phyloP scores from a whole-genome alignment of 2,113 vertebrate genomes.

The Dasyornis broadbenti region DNA sequence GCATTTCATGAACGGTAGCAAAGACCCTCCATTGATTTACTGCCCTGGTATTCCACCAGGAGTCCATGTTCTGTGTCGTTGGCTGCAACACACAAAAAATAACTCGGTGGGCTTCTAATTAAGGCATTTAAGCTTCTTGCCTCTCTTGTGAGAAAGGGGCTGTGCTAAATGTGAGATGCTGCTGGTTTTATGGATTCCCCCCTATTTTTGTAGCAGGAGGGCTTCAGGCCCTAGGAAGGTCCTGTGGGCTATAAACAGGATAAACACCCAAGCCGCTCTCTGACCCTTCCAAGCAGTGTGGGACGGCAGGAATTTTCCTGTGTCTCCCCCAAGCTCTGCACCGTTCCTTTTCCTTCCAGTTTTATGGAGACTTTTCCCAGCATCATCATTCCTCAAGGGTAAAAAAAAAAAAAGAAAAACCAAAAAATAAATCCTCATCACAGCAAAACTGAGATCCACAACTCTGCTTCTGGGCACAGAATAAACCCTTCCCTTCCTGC shows the following conservation, averaged over 20 bases:
- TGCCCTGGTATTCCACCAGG: conserved; percentile 55
- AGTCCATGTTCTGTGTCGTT: conserved; percentile 50
- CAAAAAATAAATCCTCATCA: too few relatives aligned
- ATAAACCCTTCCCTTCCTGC: not conserved
- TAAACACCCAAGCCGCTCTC: not conserved
- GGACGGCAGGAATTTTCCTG: not conserved
- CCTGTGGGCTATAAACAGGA: not conserved
- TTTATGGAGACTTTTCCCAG: not conserved
- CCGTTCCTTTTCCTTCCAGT: not conserved
- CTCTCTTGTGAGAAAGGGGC: not conserved
- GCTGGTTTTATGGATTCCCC: conserved; percentile 41
- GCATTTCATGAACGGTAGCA: conserved; percentile 61
- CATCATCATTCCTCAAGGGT: not conserved
- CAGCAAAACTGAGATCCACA: not conserved
- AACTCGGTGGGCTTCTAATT: conserved; percentile 33
- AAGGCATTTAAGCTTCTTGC: conserved; percentile 29
- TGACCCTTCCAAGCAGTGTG: not conserved
- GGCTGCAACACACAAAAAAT: conserved; percentile 41
- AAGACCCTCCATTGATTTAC: conserved; percentile 62
- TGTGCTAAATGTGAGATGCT: conserved; percentile 11
- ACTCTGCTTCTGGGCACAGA: not conserved
- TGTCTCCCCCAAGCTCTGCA: not conserved
- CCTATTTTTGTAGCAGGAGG: conserved; percentile 47
- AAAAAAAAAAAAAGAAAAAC: too few relatives aligned
- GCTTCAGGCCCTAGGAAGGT: not conserved